Evolutionary conservation across 2,797 vertebrate species (phyloP).

Genomic region (Rhabdophis nuchalis): DNA sequence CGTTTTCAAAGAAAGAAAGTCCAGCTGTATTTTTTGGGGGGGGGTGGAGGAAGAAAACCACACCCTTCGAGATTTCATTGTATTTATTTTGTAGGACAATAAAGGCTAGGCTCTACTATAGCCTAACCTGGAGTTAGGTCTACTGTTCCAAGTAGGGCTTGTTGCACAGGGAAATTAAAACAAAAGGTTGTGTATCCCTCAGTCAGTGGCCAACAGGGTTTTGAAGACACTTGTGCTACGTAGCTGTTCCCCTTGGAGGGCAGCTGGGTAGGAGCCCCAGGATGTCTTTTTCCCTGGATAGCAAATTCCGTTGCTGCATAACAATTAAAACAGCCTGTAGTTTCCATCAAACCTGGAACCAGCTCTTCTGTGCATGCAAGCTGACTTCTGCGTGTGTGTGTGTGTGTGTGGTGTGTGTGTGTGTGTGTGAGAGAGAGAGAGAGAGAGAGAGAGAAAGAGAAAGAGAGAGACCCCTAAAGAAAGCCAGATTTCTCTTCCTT

Average conservation of each 20-base stretch:
- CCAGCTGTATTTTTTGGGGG: not conserved
- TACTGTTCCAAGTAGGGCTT: not conserved
- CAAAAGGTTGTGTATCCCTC: not conserved
- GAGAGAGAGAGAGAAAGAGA: no score
- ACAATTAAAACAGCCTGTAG: not conserved
- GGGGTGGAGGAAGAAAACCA: accelerated
- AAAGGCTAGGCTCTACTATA: no score
- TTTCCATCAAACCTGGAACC: not conserved
- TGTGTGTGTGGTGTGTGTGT: no score
- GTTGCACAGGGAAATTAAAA: not conserved
- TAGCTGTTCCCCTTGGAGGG: not conserved
- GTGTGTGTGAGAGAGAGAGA: no score
- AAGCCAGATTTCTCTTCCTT: not conserved
- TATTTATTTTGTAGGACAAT: no score
- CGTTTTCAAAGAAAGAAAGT: not conserved
- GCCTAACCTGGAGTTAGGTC: not conserved
- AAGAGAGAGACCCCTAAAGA: not conserved
- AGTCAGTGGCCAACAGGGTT: not conserved
- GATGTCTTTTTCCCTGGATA: not conserved
- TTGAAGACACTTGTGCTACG: not conserved
- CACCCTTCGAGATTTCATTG: not conserved
- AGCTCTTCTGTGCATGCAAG: not conserved
- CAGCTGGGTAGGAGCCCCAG: not conserved
- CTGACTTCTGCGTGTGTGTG: no score
- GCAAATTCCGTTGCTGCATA: not conserved